Evolutionary conservation across 2,888 invertebrate species (phyloP), one percentile per base, ranked within the genome.

Genomic region (Drosophila parthenogenetica): DNA sequence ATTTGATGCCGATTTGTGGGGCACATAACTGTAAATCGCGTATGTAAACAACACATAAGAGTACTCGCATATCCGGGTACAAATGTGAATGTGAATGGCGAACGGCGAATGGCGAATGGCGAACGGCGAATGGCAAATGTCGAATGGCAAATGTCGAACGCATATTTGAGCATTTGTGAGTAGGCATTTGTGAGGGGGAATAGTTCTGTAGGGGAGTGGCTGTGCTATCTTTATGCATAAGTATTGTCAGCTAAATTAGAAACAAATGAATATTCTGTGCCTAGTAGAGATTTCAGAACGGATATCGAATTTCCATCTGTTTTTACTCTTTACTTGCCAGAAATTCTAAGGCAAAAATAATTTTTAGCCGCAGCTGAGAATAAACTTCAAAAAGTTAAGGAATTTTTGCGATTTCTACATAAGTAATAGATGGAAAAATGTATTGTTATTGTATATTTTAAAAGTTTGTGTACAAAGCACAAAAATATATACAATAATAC

Each of bases 1-100:
- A 46, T 77, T 78, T 74, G 81, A 86, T 88, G 81, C 84, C 83
- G 84, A 83, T 86, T 87, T 83, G 88, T 86, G 78, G 77, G 67
- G 51, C 78, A 78, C 81, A 83, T 83, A 84, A 83, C 81, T 79
- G 89, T 83, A 83, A 83, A 88, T 84, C 81, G 87, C 63, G 69
- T 63, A 57, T 63, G 63, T 63, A 63, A 63, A 63, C 63, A 63
- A 58, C 49, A 49, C 63, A 49, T 63, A 49, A 57, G 63, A 57
- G 63, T 32, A 42, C 58, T 49, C 58, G 13, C 57, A 49, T 46
- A 55, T 62, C 48, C 57, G 17, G 29, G 42, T 42, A 39, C 42
- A 25, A 43, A 43, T 42, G n/a, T 35, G 40, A 48, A 40, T 55
- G 46, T 16, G 40, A 55, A 13, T 61, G 29, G 11, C 13, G 42